Percentiles rank a stretch among this genome's conserved stretches.
These are phyloP conservation scores for Callipepla squamata DNA, from an alignment of 2,113 vertebrate species.

Conservation along the genomic window DNA sequence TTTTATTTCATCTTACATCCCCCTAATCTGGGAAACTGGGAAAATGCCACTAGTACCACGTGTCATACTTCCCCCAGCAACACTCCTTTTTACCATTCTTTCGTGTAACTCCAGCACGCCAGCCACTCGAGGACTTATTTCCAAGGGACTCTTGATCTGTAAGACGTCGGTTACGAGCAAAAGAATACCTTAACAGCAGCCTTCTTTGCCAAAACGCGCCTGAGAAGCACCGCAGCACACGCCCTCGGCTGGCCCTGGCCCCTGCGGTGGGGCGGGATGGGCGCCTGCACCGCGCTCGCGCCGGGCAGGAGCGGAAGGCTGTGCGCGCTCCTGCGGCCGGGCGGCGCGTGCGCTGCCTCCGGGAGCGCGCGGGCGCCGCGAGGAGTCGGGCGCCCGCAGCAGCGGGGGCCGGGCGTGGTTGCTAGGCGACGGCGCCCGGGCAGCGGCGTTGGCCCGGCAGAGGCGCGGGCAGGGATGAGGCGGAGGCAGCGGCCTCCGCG, in stretches of 20 bases:
- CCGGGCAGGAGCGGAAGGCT: not conserved
- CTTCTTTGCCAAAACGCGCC: not conserved
- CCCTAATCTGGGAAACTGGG: no score
- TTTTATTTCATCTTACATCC: not conserved
- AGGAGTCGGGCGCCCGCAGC: not conserved
- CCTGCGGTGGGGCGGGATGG: no score
- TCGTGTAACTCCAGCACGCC: no score
- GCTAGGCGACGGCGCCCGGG: conserved; percentile 52
- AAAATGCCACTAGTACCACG: no score
- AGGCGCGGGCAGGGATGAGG: not conserved
- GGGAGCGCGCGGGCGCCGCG: not conserved
- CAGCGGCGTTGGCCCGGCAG: not conserved
- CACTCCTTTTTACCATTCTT: not conserved
- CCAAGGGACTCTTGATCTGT: no score
- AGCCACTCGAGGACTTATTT: not conserved
- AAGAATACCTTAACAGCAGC: rapidly evolving
- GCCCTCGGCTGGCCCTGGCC: no score
- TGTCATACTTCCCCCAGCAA: not conserved
- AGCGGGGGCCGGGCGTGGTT: conserved; percentile 34
- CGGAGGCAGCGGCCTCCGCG: not conserved
- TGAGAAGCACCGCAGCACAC: no score
- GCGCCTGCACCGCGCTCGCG: not conserved
- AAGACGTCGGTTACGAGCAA: no score
- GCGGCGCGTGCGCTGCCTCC: not conserved
- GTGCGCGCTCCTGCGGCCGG: not conserved